Base-by-base conservation (phyloP, 2,888 invertebrate species). In the Cheilosia impressa region DNA sequence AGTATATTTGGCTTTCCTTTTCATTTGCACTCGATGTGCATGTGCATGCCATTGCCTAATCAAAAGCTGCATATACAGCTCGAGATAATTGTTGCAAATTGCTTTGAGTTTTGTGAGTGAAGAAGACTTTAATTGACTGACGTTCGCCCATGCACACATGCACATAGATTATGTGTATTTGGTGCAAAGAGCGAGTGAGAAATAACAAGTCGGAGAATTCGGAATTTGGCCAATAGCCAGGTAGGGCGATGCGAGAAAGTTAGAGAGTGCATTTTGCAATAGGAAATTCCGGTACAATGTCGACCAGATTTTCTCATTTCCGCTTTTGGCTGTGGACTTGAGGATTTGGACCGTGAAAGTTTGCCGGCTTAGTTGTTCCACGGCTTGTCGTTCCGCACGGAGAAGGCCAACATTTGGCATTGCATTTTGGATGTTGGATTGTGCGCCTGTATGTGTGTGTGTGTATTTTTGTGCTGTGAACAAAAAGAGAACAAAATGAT, bases 251-350 rank as follows among this genome's bases (percentile, higher is more conserved):
- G 66, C 53, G 66, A 57, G 57, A 72, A 66, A 66, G 43, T 80
- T 73, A 58, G 62, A 71, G 72, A 85, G 72, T 81, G 81, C 85
- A 85, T 81, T 85, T 81, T 72, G 62, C 81, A 81, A 85, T 81
- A 85, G 85, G 85, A 85, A 85, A 77, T 85, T 85, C 85, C 81
- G 81, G 85, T 81, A 85, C 85, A 85, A 85, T 81, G 81, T 85
- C 72, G 72, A 81, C 77, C 62, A 85, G 81, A 81, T 85, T 77
- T 81, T 85, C 85, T 81, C 81, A 85, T 85, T 77, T 85, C 81
- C 85, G 75, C 62, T 72, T 53, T 72, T 72, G 50, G 76, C 66
- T 76, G 15, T 47, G 38, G 63, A 75, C 68, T 80, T 57, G 55
- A 72, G 58, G 22, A 79, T 71, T 71, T 80, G 75, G 75, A 71